Percentiles rank a stretch among this genome's conserved stretches.
phyloP scores from a whole-genome alignment of 2,888 invertebrate species.

The Athalia rosae region DNA sequence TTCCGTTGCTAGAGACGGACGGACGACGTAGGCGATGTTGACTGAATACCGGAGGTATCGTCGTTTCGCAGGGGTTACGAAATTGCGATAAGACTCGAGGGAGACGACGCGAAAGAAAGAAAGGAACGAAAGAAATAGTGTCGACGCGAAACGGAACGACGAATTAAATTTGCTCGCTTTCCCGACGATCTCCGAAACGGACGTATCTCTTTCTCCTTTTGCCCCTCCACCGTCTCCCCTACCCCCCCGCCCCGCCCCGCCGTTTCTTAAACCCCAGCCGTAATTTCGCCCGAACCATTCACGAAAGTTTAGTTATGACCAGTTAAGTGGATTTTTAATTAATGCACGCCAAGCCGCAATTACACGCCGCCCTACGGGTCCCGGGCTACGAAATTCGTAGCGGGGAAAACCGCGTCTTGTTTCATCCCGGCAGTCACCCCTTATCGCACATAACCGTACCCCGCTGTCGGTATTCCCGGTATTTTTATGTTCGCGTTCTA shows the following conservation, averaged over 20 bases:
- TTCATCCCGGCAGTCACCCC: too few relatives aligned
- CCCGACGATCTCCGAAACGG: neutral
- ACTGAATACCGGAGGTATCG: neutral
- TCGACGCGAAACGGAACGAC: neutral
- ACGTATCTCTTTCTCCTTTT: neutral
- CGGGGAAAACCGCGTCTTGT: too few relatives aligned
- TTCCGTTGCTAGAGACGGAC: too few relatives aligned
- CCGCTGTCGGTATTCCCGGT: too few relatives aligned
- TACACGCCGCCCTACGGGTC: neutral
- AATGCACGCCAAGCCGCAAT: constrained; percentile 25
- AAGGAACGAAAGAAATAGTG: neutral
- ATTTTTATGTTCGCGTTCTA: too few relatives aligned
- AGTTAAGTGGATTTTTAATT: constrained; percentile 41
- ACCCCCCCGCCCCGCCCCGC: too few relatives aligned
- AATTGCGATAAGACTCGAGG: neutral
- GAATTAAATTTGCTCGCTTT: neutral
- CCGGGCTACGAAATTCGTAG: too few relatives aligned
- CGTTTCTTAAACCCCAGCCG: constrained; percentile 29
- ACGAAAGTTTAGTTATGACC: constrained; percentile 42
- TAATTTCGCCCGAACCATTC: constrained; percentile 19
- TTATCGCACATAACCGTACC: too few relatives aligned
- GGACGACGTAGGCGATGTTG: neutral
- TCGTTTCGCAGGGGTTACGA: neutral
- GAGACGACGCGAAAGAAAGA: neutral
- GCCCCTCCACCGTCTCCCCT: too few relatives aligned